These are phyloP conservation scores for Bubo blakistoni DNA, from an alignment of 2,113 vertebrate genomes.

Conservation along the genomic window DNA sequence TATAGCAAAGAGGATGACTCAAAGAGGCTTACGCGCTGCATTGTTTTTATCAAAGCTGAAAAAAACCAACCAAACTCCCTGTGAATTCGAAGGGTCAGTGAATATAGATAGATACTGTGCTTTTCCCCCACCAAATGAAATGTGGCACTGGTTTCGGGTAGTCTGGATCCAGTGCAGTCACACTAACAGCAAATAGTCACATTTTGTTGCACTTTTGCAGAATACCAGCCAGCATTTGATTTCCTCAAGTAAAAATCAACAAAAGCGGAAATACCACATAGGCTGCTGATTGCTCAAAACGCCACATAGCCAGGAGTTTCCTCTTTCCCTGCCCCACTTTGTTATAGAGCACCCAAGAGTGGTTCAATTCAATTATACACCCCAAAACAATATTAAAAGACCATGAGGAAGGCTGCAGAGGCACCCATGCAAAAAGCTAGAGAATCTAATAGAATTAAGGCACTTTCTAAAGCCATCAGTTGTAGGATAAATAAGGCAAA, in stretches of 20 bases:
- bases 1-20: slow-evolving; percentile 40
- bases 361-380: not conserved
- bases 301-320: not conserved
- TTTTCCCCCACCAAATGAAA: not conserved
- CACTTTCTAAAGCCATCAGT: not conserved
- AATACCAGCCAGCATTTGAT: not conserved
- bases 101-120: not conserved
- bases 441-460: not conserved
- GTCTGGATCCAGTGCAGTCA: not conserved
- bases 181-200: not conserved
- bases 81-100: slow-evolving; percentile 21
- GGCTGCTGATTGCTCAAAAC: not conserved
- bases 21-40: slow-evolving; percentile 42
- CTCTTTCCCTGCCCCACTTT: not conserved
- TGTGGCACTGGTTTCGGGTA: not conserved
- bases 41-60: slow-evolving; percentile 43
- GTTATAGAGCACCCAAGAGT: not conserved
- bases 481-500: not conserved
- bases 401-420: not conserved
- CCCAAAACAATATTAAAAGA: not conserved
- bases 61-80: not conserved
- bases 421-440: not conserved
- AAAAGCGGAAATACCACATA: not conserved
- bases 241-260: not conserved
- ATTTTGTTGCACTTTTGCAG: not conserved